Evolutionary conservation across 2,113 vertebrate genomes (phyloP), one percentile per base, ranked within the genome.

Genomic region (Callipepla californica): DNA sequence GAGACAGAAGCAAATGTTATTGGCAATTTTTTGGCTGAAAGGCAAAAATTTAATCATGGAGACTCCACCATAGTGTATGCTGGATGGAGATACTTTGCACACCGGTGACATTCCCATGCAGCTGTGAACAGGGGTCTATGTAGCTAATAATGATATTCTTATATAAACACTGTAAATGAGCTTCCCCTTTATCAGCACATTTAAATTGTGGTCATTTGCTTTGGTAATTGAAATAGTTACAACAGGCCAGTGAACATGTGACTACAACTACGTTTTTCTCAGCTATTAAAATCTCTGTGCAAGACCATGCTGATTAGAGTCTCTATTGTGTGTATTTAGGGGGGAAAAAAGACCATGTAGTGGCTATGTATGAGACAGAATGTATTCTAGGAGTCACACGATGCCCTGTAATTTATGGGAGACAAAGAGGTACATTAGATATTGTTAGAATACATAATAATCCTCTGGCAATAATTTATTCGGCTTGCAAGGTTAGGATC

Each of bases 371-470:
- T 8, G 85, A 93, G 91, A 10, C 59, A 44, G 63, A 91, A 80
- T 38, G 34, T 94, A 61, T 92, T 88, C 42, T 2, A 87, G 67
- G 88, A 95, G 95, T 69, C 80, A 77, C 77, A 88, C 91, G 86
- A 85, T 90, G 93, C 80, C 95, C 86, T 95, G 85, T 94, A 96
- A 97, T 97, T 97, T 97, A 96, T 95, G 93, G 61, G 93, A 97
- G 87, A 95, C 94, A 96, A 96, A 96, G 93, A 96, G 93, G 92
- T 95, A 87, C 91, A 92, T 96, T 96, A 94, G 95, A 94, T 96
- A 94, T 95, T 97, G 96, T 95, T 95, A 85, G 94, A 94, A 96
- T 94, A 92, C 94, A 87, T 95, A 96, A 96, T 97, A 95, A 95
- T 95, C 90, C 94, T 70, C 75, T 42, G 68, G 92, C 84, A 96